Conservation (phyloP, 1,140 invertebrate genomes). For the Teleogryllus occipitalis region DNA sequence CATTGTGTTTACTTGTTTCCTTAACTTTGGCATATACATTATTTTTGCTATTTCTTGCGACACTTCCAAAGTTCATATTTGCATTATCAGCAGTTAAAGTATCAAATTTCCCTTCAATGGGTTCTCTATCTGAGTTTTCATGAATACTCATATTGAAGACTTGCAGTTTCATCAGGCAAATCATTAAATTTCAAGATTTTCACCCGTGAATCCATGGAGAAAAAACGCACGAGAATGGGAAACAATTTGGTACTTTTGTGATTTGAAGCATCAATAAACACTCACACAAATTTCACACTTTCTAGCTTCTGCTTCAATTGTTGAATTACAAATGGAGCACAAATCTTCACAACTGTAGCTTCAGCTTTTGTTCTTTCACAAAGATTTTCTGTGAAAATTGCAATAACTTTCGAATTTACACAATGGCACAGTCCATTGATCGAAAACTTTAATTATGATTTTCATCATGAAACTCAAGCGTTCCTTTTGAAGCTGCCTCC, state of each 20-base stretch:
- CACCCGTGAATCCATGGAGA: slow-evolving; percentile 8
- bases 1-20: slow-evolving; percentile 13
- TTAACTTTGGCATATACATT: not conserved
- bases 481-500: slow-evolving; percentile 16
- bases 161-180: slow-evolving; percentile 19
- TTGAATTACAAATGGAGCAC: slow-evolving; percentile 8
- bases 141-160: slow-evolving; percentile 13
- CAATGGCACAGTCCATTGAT: slow-evolving; percentile 21
- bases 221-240: slow-evolving; percentile 20
- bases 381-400: not conserved
- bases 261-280: slow-evolving; percentile 20
- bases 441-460: slow-evolving; percentile 21
- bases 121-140: slow-evolving; percentile 17
- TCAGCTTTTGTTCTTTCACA: slow-evolving; percentile 18
- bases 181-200: slow-evolving; percentile 15
- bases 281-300: slow-evolving; percentile 17
- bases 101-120: slow-evolving; percentile 16
- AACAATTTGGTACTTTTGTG: slow-evolving; percentile 20
- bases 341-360: slow-evolving; percentile 17
- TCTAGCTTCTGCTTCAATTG: slow-evolving; percentile 19
- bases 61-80: no score
- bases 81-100: slow-evolving; percentile 22
- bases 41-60: slow-evolving; percentile 2
- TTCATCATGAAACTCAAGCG: slow-evolving; percentile 18
- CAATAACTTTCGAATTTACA: slow-evolving; percentile 17